Percentiles rank a stretch among this genome's conserved stretches.
Conservation (phyloP, 2,113 vertebrate species). For the Melanerpes aurifrons region DNA sequence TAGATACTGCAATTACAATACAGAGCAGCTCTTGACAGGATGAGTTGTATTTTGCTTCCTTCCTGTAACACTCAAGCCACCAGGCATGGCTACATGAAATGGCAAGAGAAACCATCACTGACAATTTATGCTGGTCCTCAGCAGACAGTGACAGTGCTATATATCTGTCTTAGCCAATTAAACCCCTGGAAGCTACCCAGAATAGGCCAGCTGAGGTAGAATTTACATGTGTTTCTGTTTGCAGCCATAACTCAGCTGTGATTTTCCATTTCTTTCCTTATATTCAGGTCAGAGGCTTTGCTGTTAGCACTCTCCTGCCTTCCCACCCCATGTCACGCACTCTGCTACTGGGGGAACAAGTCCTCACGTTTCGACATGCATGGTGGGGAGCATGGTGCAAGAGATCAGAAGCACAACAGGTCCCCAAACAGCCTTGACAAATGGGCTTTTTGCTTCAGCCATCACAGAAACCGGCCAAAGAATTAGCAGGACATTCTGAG, state of each 20-base stretch:
- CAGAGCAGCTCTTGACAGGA: conserved; percentile 15
- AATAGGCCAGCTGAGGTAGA: not conserved
- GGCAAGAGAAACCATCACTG: conserved; percentile 9
- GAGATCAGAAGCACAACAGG: not conserved
- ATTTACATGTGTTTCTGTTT: conserved; percentile 34
- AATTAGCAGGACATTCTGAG: not conserved
- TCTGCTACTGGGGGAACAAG: not conserved
- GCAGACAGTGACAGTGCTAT: not conserved
- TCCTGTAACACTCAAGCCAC: not conserved
- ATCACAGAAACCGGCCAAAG: not conserved
- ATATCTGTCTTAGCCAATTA: conserved; percentile 28
- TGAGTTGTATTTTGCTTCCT: conserved; percentile 25
- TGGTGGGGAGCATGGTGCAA: fast-evolving
- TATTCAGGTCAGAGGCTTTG: not conserved
- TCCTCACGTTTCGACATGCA: not conserved
- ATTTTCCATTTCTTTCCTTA: not conserved
- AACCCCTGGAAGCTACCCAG: not conserved
- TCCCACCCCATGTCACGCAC: not conserved
- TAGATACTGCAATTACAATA: conserved; percentile 34
- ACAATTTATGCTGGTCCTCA: not conserved
- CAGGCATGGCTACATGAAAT: not conserved
- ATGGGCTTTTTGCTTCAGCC: not conserved
- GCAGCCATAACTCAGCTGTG: not conserved
- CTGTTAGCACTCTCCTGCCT: not conserved
- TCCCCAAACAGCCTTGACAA: not conserved